These are phyloP conservation scores for Cephalopachus bancanus DNA, from an alignment of 2,797 vertebrate genomes.

Conservation along the genomic window DNA sequence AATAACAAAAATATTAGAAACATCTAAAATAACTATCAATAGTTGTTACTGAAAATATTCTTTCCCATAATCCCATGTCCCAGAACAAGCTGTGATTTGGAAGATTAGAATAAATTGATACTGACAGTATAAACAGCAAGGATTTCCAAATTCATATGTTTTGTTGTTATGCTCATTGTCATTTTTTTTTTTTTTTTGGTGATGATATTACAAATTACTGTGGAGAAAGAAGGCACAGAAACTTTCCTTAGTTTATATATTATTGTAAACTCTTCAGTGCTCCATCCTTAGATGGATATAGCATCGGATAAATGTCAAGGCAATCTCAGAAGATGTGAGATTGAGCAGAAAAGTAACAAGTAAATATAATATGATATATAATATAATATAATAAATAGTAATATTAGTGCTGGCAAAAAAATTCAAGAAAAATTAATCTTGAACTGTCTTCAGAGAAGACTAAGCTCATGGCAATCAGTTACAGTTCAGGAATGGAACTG, in stretches of 20 bases:
- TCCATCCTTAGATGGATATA: neutral
- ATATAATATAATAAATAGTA: too few species aligned
- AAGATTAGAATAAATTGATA: neutral
- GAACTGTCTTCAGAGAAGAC: neutral
- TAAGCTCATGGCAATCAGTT: neutral
- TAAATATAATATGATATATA: neutral
- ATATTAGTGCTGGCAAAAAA: neutral
- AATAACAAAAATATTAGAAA: neutral
- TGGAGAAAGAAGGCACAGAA: neutral
- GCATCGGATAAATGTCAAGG: neutral
- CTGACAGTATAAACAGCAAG: neutral
- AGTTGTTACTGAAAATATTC: neutral
- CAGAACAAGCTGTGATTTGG: neutral
- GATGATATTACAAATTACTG: neutral
- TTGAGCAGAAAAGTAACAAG: neutral
- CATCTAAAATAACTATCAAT: neutral
- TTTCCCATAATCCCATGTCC: neutral
- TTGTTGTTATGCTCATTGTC: neutral
- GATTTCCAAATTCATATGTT: neutral
- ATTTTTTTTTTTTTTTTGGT: neutral
- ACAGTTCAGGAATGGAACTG: neutral
- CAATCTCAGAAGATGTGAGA: neutral
- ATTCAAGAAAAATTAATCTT: constrained; percentile 6
- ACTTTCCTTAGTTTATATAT: neutral
- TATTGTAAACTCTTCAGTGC: neutral